Percentiles rank a stretch among this genome's conserved stretches.
Evolutionary conservation across 2,797 vertebrate species (phyloP).

Genomic region (Miichthys miiuy): DNA sequence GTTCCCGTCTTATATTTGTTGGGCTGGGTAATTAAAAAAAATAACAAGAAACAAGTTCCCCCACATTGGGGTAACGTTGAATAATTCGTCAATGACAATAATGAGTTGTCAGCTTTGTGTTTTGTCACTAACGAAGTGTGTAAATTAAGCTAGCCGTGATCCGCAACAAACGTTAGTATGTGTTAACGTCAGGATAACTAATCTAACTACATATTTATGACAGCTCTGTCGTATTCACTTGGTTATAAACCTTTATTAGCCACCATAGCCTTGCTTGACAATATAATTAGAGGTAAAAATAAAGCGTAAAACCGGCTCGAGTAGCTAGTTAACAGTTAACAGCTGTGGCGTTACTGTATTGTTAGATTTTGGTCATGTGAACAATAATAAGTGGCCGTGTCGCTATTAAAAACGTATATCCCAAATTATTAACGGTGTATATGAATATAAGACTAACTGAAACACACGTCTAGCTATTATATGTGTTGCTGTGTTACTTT

Average conservation of each 20-base stretch:
- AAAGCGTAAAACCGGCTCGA: not conserved
- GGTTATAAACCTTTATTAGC: not conserved
- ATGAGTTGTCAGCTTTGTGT: slow-evolving; percentile 35
- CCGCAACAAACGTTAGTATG: not conserved
- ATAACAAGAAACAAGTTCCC: not conserved
- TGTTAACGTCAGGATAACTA: not conserved
- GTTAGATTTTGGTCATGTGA: slow-evolving; percentile 32
- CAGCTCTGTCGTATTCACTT: not conserved
- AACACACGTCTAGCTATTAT: not conserved
- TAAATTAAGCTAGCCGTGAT: slow-evolving; percentile 36
- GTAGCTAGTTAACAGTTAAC: slow-evolving; percentile 23
- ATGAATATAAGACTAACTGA: not conserved
- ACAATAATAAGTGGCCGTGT: slow-evolving; percentile 16
- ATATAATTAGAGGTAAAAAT: not conserved
- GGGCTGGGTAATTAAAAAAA: not conserved
- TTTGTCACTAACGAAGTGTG: slow-evolving; percentile 8
- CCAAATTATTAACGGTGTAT: not conserved
- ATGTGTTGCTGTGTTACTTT: slow-evolving; percentile 5
- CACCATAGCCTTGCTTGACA: not conserved
- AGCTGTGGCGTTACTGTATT: slow-evolving; percentile 53
- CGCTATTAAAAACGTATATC: not conserved
- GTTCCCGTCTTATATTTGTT: slow-evolving; percentile 3
- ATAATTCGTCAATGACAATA: not conserved
- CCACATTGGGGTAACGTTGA: no score
- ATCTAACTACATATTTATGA: not conserved